phyloP scores from a whole-genome alignment of 2,888 invertebrate species.

The Lepidocyrtoides sp. region DNA sequence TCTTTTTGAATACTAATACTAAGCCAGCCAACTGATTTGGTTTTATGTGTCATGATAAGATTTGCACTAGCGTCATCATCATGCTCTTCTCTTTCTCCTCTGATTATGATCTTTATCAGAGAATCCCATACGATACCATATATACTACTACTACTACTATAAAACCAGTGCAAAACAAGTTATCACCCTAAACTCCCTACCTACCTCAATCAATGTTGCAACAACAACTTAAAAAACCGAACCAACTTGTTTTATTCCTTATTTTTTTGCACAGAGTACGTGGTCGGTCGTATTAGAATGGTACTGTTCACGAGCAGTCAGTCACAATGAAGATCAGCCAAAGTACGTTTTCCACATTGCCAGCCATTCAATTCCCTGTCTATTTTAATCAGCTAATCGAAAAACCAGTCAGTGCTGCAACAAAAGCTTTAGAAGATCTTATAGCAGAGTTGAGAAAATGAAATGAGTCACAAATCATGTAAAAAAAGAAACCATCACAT shows the following conservation, averaged over 20 bases:
- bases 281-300: neutral
- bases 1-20: neutral
- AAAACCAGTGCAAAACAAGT: conserved; percentile 40
- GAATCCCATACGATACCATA: neutral
- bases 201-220: conserved; percentile 40
- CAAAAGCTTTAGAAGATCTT: neutral
- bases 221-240: conserved; percentile 24
- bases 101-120: conserved; percentile 6
- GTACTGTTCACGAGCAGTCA: neutral
- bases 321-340: neutral
- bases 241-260: conserved; percentile 48
- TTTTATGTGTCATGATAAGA: neutral
- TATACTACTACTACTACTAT: too few relatives aligned
- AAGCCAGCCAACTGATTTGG: neutral
- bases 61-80: neutral
- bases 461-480: conserved; percentile 20
- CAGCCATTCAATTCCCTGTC: neutral
- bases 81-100: neutral
- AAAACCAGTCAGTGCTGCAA: too few relatives aligned
- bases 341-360: neutral
- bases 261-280: neutral
- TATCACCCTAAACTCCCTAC: conserved; percentile 46
- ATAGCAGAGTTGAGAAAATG: neutral
- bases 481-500: neutral
- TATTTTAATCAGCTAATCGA: conserved; percentile 30